These are phyloP conservation scores for Caenorhabditis briggsae DNA, from an alignment of 1,140 invertebrate species.

Conservation along the genomic window DNA sequence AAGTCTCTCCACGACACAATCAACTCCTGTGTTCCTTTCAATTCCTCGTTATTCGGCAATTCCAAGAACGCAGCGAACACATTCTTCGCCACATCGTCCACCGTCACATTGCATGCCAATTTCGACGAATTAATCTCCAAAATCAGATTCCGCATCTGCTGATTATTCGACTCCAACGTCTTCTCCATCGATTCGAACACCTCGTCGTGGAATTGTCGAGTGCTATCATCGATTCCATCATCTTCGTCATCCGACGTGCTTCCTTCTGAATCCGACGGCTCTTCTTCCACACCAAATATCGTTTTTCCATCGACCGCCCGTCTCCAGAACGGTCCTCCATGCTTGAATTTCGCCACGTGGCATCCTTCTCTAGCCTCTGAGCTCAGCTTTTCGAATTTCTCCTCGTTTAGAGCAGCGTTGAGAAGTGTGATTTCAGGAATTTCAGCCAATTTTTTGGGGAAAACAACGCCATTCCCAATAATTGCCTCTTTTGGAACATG, in stretches of 20 bases:
- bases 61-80: slow-evolving; percentile 67
- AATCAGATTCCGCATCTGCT: slow-evolving; percentile 64
- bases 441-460: slow-evolving; percentile 33
- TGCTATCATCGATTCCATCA: slow-evolving; percentile 11
- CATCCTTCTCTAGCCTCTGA: not conserved
- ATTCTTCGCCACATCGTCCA: slow-evolving; percentile 67
- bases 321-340: slow-evolving; percentile 41
- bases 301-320: slow-evolving; percentile 36
- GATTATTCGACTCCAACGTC: slow-evolving; percentile 31
- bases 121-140: slow-evolving; percentile 71
- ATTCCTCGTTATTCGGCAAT: slow-evolving; percentile 20
- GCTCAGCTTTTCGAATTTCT: slow-evolving; percentile 13
- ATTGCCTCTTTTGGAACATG: slow-evolving; percentile 31
- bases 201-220: slow-evolving; percentile 34
- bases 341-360: not conserved
- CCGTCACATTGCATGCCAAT: slow-evolving; percentile 68
- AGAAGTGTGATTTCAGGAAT: slow-evolving; percentile 7
- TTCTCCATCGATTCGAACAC: slow-evolving; percentile 52
- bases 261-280: not conserved
- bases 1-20: slow-evolving; percentile 61
- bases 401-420: not conserved
- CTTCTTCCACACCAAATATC: not conserved
- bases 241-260: slow-evolving; percentile 41
- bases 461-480: slow-evolving; percentile 56
- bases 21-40: slow-evolving; percentile 59